Evolutionary conservation across 2,888 invertebrate genomes (phyloP).

Genomic region (Diabrotica balteata): DNA sequence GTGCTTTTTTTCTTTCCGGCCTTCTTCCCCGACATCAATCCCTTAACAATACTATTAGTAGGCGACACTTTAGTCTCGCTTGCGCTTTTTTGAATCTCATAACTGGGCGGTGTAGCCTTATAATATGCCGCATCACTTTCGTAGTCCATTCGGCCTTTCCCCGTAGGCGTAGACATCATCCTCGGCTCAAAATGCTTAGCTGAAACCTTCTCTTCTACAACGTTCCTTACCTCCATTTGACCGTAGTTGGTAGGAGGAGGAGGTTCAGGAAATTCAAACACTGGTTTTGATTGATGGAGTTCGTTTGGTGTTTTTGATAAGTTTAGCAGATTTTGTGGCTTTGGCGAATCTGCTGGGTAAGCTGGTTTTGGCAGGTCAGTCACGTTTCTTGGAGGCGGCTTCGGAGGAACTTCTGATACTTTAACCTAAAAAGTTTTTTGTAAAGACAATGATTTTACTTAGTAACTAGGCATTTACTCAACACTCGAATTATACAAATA

Average conservation of each 20-base stretch:
- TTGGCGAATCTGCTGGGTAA: slow-evolving; percentile 53
- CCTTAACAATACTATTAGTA: slow-evolving; percentile 63
- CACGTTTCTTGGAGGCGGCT: slow-evolving; percentile 56
- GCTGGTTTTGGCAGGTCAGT: slow-evolving; percentile 50
- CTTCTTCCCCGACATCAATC: slow-evolving; percentile 68
- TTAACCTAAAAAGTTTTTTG: slow-evolving; percentile 7
- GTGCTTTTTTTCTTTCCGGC: slow-evolving; percentile 76
- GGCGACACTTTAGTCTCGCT: slow-evolving; percentile 60
- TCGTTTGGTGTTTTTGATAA: slow-evolving; percentile 30
- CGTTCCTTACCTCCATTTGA: slow-evolving; percentile 25
- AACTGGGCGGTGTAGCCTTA: slow-evolving; percentile 37
- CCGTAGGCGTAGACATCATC: slow-evolving; percentile 50
- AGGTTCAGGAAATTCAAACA: slow-evolving; percentile 25
- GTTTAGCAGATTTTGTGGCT: slow-evolving; percentile 46
- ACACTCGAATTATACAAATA: too few relatives aligned
- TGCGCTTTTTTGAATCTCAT: slow-evolving; percentile 48
- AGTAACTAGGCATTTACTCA: too few relatives aligned
- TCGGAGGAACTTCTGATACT: slow-evolving; percentile 53
- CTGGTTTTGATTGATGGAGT: neutral
- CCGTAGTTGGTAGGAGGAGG: neutral
- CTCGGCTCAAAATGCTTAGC: slow-evolving; percentile 52
- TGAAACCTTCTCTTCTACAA: slow-evolving; percentile 32
- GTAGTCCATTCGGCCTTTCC: slow-evolving; percentile 21
- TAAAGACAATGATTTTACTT: neutral
- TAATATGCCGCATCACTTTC: slow-evolving; percentile 31